Base-by-base conservation (phyloP, 2,888 invertebrate species). In the Archips crataeganus region DNA sequence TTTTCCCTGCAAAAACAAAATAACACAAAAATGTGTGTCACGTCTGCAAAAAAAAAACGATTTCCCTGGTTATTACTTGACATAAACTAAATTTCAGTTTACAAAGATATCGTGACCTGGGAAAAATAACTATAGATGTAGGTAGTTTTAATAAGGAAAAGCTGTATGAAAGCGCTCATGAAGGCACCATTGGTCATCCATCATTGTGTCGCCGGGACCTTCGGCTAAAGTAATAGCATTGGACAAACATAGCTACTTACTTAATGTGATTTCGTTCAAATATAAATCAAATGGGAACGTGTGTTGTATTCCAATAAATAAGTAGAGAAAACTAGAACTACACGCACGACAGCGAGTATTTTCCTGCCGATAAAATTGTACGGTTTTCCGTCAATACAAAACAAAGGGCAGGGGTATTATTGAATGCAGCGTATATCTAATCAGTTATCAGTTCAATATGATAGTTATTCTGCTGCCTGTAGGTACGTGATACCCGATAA, bases 381-480 rank as follows among this genome's bases (percentile, higher is more conserved):
- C 11, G 57, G 23, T 64, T 73, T 34, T 51, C 42, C 68, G 51
- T 70, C 54, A 47, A 54, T 64, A 61, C 64, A 34, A 70, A 66
- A 70, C 70, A 74, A 75, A 79, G 71, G 78, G 81, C 77, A 77
- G 77, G 81, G 84, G 80, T 82, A 85, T 86, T 89, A 90, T 89
- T 87, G 84, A 84, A 87, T 90, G 89, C 69, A 74, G 67, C 65
- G 66, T 81, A 87, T 91, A 94, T 94, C 94, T 93, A 80, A 93
- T 93, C 93, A 85, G 82, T 85, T 93, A 94, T 91, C 93, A 85
- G 87, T 84, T 85, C 88, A 91, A 93, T 93, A 91, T 91, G 88
- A 89, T 87, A 87, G 88, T 83, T 85, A 87, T 87, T 82, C 86
- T 82, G 82, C 87, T 84, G 80, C 78, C 78, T 76, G 80, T 78